phyloP scores from a whole-genome alignment of 2,888 invertebrate species.

The Rhopalosiphum nymphaeae region DNA sequence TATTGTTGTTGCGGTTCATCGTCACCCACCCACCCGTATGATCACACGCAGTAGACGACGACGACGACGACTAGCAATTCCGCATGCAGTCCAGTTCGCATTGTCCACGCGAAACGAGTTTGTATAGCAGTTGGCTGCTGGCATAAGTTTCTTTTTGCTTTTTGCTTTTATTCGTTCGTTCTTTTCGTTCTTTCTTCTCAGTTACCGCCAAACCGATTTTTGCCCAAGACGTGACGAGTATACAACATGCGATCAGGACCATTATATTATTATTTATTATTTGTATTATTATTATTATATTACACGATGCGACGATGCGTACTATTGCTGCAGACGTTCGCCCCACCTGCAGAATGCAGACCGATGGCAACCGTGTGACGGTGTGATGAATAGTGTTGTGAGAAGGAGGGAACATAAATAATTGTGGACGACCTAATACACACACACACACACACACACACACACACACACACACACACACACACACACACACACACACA shows the following conservation, averaged over 20 bases:
- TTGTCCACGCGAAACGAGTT: constrained; percentile 31
- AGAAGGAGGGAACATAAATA: background rate
- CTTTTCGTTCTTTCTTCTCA: background rate
- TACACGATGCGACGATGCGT: constrained; percentile 1
- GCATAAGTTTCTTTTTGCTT: background rate
- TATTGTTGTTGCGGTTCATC: background rate
- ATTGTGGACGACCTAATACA: background rate
- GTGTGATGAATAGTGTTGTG: background rate
- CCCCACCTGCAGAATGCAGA: background rate
- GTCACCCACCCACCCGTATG: background rate
- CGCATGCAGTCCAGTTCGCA: background rate
- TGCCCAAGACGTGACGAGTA: constrained; percentile 18
- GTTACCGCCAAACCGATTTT: background rate
- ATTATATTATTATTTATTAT: background rate
- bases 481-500: background rate
- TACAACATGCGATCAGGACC: background rate
- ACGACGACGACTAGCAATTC: background rate
- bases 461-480: background rate
- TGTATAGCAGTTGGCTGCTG: background rate
- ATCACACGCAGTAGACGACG: background rate
- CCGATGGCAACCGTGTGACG: background rate
- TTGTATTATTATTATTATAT: background rate
- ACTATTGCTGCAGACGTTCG: background rate
- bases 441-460: too few relatives aligned
- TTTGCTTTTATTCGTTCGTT: background rate